phyloP scores from a whole-genome alignment of 1,140 invertebrate species.

The Zophobas morio region DNA sequence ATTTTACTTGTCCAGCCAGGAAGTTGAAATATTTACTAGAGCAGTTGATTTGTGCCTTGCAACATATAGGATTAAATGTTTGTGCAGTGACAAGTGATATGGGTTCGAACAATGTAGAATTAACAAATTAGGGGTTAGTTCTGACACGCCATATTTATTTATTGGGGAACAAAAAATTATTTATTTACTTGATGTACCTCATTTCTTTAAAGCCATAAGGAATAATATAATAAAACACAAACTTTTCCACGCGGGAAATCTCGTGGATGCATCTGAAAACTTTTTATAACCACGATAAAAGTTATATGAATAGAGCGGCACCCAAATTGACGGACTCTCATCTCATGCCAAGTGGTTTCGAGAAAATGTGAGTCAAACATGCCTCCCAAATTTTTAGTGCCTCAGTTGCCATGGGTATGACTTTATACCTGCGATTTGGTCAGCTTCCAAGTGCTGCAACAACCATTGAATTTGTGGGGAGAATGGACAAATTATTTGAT shows the following conservation, averaged over 20 bases:
- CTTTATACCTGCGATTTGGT: not conserved
- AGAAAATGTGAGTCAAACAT: slow-evolving; percentile 61
- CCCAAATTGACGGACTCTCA: slow-evolving; percentile 60
- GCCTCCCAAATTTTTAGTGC: slow-evolving; percentile 59
- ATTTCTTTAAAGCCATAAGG: slow-evolving; percentile 57
- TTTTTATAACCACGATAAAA: slow-evolving; percentile 36
- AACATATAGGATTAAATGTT: slow-evolving; percentile 38
- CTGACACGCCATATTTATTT: slow-evolving; percentile 49
- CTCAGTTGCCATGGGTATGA: slow-evolving; percentile 55
- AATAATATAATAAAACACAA: slow-evolving; percentile 58
- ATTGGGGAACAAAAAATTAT: slow-evolving; percentile 49
- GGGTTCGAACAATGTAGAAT: slow-evolving; percentile 51
- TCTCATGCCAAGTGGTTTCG: slow-evolving; percentile 49
- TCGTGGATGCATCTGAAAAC: slow-evolving; percentile 26
- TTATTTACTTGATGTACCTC: slow-evolving; percentile 57
- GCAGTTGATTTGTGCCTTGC: slow-evolving; percentile 27
- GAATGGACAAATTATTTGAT: slow-evolving; percentile 7
- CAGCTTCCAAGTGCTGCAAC: not conserved
- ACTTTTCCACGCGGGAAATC: slow-evolving; percentile 5
- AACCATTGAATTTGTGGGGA: not conserved
- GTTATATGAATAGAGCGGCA: slow-evolving; percentile 31
- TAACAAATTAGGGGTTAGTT: slow-evolving; percentile 45
- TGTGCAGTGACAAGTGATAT: slow-evolving; percentile 58
- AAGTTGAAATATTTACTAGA: slow-evolving; percentile 46
- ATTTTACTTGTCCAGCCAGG: slow-evolving; percentile 36